These are phyloP conservation scores for Manduca sexta DNA, from an alignment of 1,140 invertebrate genomes.

Conservation along the genomic window DNA sequence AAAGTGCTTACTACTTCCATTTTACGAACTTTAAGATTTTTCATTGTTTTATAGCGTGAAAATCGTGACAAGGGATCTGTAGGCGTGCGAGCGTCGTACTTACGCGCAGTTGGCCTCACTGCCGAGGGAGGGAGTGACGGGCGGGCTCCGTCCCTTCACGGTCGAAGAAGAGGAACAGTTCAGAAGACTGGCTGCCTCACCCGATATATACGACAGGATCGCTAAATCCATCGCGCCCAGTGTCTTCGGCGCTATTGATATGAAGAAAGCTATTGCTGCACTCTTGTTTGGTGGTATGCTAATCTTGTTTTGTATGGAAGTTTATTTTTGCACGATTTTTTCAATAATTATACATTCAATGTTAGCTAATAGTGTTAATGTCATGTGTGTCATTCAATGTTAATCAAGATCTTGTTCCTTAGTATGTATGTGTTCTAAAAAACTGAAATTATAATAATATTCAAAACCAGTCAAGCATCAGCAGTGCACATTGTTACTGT, in stretches of 20 bases:
- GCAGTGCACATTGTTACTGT: neutral
- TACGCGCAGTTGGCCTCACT: constrained; percentile 94
- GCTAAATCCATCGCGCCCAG: constrained; percentile 96
- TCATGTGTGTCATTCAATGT: too few species aligned
- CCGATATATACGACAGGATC: constrained; percentile 93
- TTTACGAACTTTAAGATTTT: too few species aligned
- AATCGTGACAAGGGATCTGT: constrained; percentile 90
- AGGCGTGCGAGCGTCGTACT: constrained; percentile 94
- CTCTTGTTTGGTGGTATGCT: constrained; percentile 89
- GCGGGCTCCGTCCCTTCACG: constrained; percentile 76
- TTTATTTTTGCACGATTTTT: neutral
- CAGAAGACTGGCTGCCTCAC: constrained; percentile 85
- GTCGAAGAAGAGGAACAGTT: constrained; percentile 95
- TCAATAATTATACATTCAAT: too few species aligned
- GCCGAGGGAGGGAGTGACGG: constrained; percentile 88
- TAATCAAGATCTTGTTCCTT: too few species aligned
- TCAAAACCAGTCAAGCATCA: too few species aligned
- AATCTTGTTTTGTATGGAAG: neutral
- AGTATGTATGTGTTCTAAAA: too few species aligned
- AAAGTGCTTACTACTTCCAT: too few species aligned
- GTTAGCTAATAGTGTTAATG: too few species aligned
- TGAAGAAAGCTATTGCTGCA: constrained; percentile 98
- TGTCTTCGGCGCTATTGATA: constrained; percentile 95
- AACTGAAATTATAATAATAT: too few species aligned
- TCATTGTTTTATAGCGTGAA: constrained; percentile 62